Evolutionary conservation across 2,113 vertebrate genomes (phyloP).

Genomic region (Alethe castanea): DNA sequence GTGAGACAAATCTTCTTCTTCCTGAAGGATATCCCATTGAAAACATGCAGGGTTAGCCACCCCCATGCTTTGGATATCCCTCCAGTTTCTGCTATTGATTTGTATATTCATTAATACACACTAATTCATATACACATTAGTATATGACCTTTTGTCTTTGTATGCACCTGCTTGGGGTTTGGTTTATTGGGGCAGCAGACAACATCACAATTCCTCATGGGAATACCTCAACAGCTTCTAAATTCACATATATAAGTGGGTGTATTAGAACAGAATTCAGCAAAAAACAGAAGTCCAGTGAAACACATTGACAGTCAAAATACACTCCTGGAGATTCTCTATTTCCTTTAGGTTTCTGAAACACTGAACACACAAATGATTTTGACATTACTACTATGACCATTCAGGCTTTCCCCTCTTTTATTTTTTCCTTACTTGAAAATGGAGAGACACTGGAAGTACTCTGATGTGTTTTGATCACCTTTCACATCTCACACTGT

Average conservation of each 20-base stretch:
- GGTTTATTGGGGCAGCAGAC: not conserved
- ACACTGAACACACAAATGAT: not conserved
- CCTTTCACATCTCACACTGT: not conserved
- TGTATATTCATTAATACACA: not conserved
- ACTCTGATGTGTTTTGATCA: not conserved
- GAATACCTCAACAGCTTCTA: not conserved
- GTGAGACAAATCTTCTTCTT: not conserved
- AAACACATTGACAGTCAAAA: not conserved
- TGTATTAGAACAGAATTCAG: not conserved
- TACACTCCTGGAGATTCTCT: not conserved
- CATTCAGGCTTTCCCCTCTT: not conserved
- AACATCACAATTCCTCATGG: not conserved
- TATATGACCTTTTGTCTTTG: not conserved
- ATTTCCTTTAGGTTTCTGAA: not conserved
- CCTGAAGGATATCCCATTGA: not conserved
- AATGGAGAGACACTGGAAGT: not conserved
- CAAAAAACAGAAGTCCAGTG: not conserved
- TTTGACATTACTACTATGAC: not conserved
- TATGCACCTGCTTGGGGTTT: not conserved
- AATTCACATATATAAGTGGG: not conserved
- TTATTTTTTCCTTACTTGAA: not conserved
- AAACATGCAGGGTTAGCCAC: not conserved
- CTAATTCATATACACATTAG: not conserved
- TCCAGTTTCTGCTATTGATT: not conserved
- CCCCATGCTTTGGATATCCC: accelerated